phyloP scores from a whole-genome alignment of 37 sponge, comb jelly and placozoan species.

The Agelas oroides region DNA sequence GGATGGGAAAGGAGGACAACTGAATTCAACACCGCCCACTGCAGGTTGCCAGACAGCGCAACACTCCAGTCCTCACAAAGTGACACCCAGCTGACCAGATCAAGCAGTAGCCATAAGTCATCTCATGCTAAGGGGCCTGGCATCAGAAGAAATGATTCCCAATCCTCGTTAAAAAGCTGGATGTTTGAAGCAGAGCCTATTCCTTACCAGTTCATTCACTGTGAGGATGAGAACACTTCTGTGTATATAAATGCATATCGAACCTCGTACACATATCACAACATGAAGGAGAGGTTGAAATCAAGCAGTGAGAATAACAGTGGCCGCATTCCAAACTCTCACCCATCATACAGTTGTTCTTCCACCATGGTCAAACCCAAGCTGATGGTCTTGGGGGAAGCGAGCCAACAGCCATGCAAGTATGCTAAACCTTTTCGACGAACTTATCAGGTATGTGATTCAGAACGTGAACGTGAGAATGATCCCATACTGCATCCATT shows the following conservation, averaged over 20 bases:
- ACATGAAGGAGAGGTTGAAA: conserved; percentile 29
- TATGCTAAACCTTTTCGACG: not conserved
- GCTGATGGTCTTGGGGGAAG: conserved; percentile 20
- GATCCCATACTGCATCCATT: too few species aligned
- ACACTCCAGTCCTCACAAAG: too few species aligned
- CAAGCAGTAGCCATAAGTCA: too few species aligned
- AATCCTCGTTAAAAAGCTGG: not conserved
- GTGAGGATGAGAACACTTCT: conserved; percentile 3
- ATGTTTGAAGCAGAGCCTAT: not conserved
- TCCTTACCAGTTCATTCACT: conserved; percentile 8
- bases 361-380: conserved; percentile 16
- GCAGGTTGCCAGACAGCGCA: too few species aligned
- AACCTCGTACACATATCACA: conserved; percentile 45
- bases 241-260: conserved; percentile 30
- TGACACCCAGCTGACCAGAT: too few species aligned
- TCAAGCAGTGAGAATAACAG: too few species aligned
- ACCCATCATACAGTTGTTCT: too few species aligned
- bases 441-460: not conserved
- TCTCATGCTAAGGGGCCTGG: not conserved
- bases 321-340: not conserved
- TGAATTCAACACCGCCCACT: too few species aligned
- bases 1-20: too few species aligned
- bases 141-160: not conserved
- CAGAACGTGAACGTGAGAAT: too few species aligned
- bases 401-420: too few species aligned